Evolutionary conservation across 1,140 invertebrate genomes (phyloP), one percentile per base, ranked within the genome.

Genomic region (Homarus americanus): DNA sequence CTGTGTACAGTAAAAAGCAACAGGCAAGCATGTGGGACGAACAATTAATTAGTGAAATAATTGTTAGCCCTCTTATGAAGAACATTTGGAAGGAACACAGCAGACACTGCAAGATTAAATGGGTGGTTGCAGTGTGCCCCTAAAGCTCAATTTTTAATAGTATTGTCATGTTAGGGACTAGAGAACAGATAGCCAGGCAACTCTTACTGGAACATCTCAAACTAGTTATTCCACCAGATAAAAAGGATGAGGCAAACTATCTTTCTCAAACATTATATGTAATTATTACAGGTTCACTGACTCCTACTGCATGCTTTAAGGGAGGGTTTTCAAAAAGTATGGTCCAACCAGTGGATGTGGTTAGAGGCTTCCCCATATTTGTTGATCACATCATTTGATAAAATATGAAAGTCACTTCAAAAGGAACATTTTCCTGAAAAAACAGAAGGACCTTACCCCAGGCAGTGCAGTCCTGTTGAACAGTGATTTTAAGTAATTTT

Each of bases 121-220:
- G 66, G 83, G 66, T 82, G 53, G 58, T 53, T 90, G 87, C 80
- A 90, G 80, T 90, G 82, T 72, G n/a, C 32, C 80, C 72, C 69
- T 73, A 82, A 63, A 90, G 87, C 87, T 78, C 80, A 90, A 53
- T 88, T 76, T 63, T 83, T 15, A 82, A 76, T 58, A 83, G 79
- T 90, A 90, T 90, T 90, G 87, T 90, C 87, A 75, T 90, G 80
- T 90, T 90, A 90, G 69, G 80, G 80, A 84, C 78, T 90, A 90
- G 69, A 90, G 82, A 76, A 84, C 80, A 90, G 66, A 90, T 76
- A 88, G 82, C 82, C 72, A 83, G 83, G 86, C 86, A 90, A 49
- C 66, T 41, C 40, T 76, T 84, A 75, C 72, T 83, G 73, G 72
- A 90, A 83, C 53, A 90, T 90, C 49, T 84, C 69, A 82, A 73